A percentile compares a stretch with the other conserved stretches of the same genome.
Evolutionary conservation across 2,113 vertebrate genomes (phyloP).

Genomic region (Myotis lucifugus): DNA sequence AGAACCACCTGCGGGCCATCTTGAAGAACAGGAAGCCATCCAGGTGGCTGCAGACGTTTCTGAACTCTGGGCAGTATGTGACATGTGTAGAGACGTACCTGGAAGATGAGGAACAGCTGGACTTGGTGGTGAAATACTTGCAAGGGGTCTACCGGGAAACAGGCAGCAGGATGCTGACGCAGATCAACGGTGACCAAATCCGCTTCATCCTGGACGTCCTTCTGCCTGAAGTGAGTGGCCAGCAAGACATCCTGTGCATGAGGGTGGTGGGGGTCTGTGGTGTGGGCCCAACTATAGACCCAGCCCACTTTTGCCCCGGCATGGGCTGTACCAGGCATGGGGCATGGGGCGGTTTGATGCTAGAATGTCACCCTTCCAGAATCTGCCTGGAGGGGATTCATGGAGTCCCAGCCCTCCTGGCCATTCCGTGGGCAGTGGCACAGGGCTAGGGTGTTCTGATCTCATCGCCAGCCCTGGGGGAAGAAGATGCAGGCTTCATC

Average conservation of each 20-base stretch:
- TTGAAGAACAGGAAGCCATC: constrained; percentile 88
- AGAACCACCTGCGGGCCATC: constrained; percentile 89
- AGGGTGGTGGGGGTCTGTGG: not conserved
- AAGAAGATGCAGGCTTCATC: no score
- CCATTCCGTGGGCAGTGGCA: not conserved
- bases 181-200: constrained; percentile 78
- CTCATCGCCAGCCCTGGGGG: accelerated
- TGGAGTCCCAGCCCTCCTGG: not conserved
- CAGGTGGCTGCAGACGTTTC: constrained; percentile 88
- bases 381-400: not conserved
- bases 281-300: not conserved
- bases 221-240: constrained; percentile 90
- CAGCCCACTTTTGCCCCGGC: not conserved
- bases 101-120: constrained; percentile 93
- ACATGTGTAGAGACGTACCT: constrained; percentile 89
- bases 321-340: not conserved
- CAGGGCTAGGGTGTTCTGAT: not conserved
- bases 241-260: not conserved
- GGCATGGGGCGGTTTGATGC: no score
- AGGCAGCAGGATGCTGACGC: constrained; percentile 38
- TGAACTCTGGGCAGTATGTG: constrained; percentile 77
- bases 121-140: constrained; percentile 91
- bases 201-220: constrained; percentile 93
- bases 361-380: not conserved
- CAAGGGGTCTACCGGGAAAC: constrained; percentile 82